Evolutionary conservation across 1,140 invertebrate species (phyloP).

Genomic region (Luehdorfia chinensis): DNA sequence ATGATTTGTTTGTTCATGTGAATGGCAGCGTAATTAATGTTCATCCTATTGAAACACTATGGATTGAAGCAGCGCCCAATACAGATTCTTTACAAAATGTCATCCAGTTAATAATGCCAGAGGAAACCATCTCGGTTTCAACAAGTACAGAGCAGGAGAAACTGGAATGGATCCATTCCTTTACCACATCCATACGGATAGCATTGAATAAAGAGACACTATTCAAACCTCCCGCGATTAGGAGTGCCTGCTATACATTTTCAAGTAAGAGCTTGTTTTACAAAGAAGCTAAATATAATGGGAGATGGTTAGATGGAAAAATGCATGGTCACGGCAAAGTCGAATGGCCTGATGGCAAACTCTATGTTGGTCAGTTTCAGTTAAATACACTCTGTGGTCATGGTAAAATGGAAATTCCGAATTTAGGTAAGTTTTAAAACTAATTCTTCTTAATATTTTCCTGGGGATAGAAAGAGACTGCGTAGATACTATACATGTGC

Average conservation of each 20-base stretch:
- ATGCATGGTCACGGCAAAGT: conserved; percentile 89
- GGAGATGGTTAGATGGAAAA: conserved; percentile 88
- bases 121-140: conserved; percentile 84
- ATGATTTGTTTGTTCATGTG: conserved; percentile 85
- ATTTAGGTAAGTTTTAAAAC: conserved; percentile 73
- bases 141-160: conserved; percentile 83
- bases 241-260: conserved; percentile 86
- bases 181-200: conserved; percentile 81
- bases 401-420: conserved; percentile 83
- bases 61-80: conserved; percentile 83
- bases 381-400: conserved; percentile 86
- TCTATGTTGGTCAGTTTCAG: conserved; percentile 88
- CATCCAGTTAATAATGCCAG: conserved; percentile 85
- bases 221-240: conserved; percentile 81
- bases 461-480: no score
- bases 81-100: conserved; percentile 78
- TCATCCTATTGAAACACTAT: conserved; percentile 85
- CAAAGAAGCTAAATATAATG: conserved; percentile 87
- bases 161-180: conserved; percentile 86
- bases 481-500: no score
- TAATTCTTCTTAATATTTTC: no score
- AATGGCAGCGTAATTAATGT: conserved; percentile 79
- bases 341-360: conserved; percentile 87
- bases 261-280: conserved; percentile 82
- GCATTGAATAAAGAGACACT: conserved; percentile 75